Evolutionary conservation across 2,113 vertebrate species (phyloP), one percentile per base, ranked within the genome.

Genomic region (Albula goreensis): DNA sequence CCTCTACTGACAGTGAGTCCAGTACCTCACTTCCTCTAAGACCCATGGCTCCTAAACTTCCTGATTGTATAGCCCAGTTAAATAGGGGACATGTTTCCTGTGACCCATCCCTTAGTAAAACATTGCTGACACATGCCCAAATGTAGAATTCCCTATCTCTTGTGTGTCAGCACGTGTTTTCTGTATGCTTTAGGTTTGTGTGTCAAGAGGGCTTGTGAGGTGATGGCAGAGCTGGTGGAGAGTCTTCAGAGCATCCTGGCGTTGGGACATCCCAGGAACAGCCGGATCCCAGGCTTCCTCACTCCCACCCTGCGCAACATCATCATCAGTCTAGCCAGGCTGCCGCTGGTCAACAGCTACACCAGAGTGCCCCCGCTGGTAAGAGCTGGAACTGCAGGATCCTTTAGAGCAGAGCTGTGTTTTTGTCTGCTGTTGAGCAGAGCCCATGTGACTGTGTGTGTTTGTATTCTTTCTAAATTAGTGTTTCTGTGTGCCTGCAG

Each of bases 281-380:
- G 90, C 85, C 90, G 83, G 13, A 95, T 97, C 83, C 97, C 98
- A 0, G 95, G 96, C 0, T 99, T 99, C 88, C 96, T 99, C 85
- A 98, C 97, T 0, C 94, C 97, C 0, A 95, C 96, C 5, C 93
- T 99, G 15, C 96, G 94, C 90, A 99, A 99, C 88, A 95, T 98
- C 83, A 92, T 97, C 86, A 92, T 99, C 94, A 99, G 98, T 91
- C 93, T 99, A 89, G 97, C 97, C 82, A 96, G 98, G 74, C 91
- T 99, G 51, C 98, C 98, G 13, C 92, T 99, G 3, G 98, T 99
- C 90, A 99, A 99, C 94, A 98, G 98, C 93, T 99, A 97, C 89
- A 97, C 97, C 0, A 92, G 98, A 78, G 96, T 99, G 0, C 98
- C 98, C 83, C 97, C 98, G 0, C 92, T 99, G 96, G 98, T 99